Base-by-base conservation (phyloP, 2,113 vertebrate genomes). In the Campylomormyrus numenius region DNA sequence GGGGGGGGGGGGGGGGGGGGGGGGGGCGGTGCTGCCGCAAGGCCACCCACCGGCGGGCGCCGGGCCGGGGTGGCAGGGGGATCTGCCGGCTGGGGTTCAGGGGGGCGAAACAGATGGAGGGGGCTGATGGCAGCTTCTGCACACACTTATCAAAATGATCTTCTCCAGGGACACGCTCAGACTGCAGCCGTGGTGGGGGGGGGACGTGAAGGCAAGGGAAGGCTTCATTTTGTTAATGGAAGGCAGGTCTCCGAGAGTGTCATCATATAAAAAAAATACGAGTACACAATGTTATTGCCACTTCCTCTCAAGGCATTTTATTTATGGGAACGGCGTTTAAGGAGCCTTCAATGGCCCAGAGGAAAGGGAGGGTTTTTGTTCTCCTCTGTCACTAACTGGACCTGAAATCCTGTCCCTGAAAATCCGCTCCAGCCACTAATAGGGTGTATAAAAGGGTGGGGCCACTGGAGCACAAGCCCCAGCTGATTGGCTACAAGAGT, bases 181-280 rank as follows among this genome's bases (percentile, higher is more conserved):
- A 93, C 94, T 93, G 91, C 31, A 49, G 58, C 88, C 2, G 88
- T 13, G 7, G 39, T 27, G 88, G 27, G 66, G 10, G 15, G 27
- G 66, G 45, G 70, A 0, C 13, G 0, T 77, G 7, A 19, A 85
- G 9, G 17, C 48, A 19, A 13, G 46, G 21, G n/a, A 17, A 5
- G 19, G 62, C 88, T 92, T 94, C 92, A 94, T 94, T 94, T 94
- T 70, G 91, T 91, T 94, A 94, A 95, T 94, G 95, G 94, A 95
- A 92, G 46, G 9, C 7, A 46, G 88, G 42, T 21, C 62, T 42
- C 11, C 7, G 8, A 70, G 62, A 66, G n/a, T 70, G 9, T 31
- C n/a, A 13, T 70, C 62, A 31, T 70, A 70, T 70, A 70, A 31
- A 70, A 31, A 24, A 24, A 58, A 58, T 31, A 70, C 0, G 9